Base-by-base conservation (phyloP, 2,113 vertebrate genomes). In the Agelaius tricolor region DNA sequence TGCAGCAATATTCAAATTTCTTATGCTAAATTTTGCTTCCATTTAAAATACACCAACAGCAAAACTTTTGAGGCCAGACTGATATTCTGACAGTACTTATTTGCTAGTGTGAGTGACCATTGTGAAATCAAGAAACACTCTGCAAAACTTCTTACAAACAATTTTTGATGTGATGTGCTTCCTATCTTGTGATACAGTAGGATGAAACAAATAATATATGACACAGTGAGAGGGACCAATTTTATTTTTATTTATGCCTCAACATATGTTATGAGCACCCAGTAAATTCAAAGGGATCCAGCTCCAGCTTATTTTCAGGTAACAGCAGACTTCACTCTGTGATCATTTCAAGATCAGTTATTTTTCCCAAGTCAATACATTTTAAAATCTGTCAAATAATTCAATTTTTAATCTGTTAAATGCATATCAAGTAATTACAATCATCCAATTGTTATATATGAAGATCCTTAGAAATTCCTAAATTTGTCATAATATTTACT, bases 151-250 rank as follows among this genome's bases (percentile, higher is more conserved):
- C 31, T 44, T 35, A 17, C 15, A 26, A 37, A 14, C 10, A 27
- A 11, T 8, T 61, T 76, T 24, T 65, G 49, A 27, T 2, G 1
- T 13, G 8, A 30, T 31, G 7, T 6, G 6, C 30, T 87, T 63
- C 20, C 1, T 35, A 4, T 16, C 19, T 22, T 30, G 20, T 15
- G n/a, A 58, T 3, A 33, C 28, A 58, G 37, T 8, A 17, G 10
- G 1, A 5, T 23, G 31, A 68, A 79, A 72, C 7, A 27, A 57
- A 15, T 13, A 23, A 2, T 15, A 16, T 0, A 2, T 22, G 4
- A 11, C 19, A 35, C 19, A 74, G 26, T 31, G 27, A 35, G 21
- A 55, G 16, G 22, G 17, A 55, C 5, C n/a, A 57, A 33, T 47
- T 6, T 47, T 23, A 57, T 33, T 31, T 46, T 57, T 57, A 57